These are phyloP conservation scores for Heloderma charlesbogerti DNA, from an alignment of 2,113 vertebrate genomes.

Conservation along the genomic window DNA sequence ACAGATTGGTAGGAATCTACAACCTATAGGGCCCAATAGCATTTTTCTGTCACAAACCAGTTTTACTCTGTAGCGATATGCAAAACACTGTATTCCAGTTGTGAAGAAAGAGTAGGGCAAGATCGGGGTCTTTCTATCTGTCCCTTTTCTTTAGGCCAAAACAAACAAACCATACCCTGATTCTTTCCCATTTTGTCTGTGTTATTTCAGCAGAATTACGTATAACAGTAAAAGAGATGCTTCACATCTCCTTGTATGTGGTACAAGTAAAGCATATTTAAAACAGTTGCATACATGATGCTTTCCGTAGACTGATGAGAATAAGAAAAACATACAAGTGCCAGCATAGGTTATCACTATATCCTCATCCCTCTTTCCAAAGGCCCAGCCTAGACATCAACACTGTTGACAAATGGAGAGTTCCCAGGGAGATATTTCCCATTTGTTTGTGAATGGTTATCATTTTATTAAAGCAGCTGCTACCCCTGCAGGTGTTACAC, in stretches of 20 bases:
- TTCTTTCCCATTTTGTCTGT: conserved; percentile 22
- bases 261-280: neutral
- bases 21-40: neutral
- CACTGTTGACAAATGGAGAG: neutral
- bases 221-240: neutral
- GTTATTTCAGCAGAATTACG: conserved; percentile 27
- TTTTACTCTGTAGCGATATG: neutral
- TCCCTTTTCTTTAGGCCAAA: conserved; percentile 1
- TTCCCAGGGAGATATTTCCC: neutral
- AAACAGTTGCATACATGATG: too few species aligned
- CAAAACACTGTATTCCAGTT: neutral
- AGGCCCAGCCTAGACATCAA: neutral
- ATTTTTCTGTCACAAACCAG: neutral
- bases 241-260: accelerated
- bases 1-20: neutral
- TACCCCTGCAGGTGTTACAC: conserved; percentile 33
- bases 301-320: neutral
- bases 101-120: neutral
- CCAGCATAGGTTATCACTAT: neutral
- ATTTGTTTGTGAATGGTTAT: accelerated
- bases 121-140: neutral
- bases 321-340: neutral
- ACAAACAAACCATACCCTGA: neutral
- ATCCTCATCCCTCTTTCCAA: neutral
- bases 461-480: conserved; percentile 13